Base-by-base conservation (phyloP, 2,888 invertebrate genomes). In the Leptura quadrifasciata region DNA sequence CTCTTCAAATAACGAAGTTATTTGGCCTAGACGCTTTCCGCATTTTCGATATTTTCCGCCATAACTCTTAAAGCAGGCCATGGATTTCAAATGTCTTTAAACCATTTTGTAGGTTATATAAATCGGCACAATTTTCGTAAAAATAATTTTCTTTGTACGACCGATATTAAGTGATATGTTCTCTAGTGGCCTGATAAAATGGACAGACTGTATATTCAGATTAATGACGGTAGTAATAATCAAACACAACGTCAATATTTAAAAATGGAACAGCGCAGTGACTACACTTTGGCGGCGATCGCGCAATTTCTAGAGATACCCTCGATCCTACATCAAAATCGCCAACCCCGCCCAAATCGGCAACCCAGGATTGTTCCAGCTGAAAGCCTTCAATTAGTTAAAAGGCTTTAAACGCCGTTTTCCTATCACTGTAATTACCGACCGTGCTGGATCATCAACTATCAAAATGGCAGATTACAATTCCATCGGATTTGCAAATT, bases 401-500 rank as follows among this genome's bases (percentile, higher is more conserved):
- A 68, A 68, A 69, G 69, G 39, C 58, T 58, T 58, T 69, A 58
- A 69, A 20, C 47, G 57, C 24, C 39, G 24, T 58, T 35, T 58
- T 35, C 39, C 58, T 15, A 57, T 69, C 69, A 69, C 69, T 69
- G 47, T 69, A 69, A 69, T 69, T 69, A 69, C 21, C 18, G 15
- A 1, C 55, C 17, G 15, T 24, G 20, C n/a, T 8, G 20, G n/a
- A 52, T 24, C 47, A n/a, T 54, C 57, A 52, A 65, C 24, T 15
- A 65, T 24, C 24, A 65, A 47, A 52, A 47, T 24, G 52, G 52
- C 65, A 47, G 2, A 65, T 24, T 27, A 65, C 65, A 65, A 57
- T 55, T 58, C 35, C 69, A 17, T 27, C 17, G 58, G 47, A 77
- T 77, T 77, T 24, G 77, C 77, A 69, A 74, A 18, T 65, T 58